Percentiles rank a stretch among this genome's conserved stretches.
phyloP scores from a whole-genome alignment of 2,888 invertebrate species.

The Bruchidius siliquastri region DNA sequence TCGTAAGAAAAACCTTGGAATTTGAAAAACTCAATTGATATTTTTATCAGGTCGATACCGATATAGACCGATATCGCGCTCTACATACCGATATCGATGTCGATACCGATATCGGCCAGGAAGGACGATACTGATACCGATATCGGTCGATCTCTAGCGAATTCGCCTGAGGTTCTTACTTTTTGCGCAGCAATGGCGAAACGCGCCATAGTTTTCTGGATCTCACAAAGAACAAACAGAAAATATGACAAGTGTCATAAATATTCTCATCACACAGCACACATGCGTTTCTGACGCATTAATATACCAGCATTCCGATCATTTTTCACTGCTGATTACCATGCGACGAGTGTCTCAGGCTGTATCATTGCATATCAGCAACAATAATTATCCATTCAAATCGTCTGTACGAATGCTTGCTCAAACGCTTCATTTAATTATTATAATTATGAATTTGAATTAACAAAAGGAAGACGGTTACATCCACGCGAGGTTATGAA shows the following conservation, averaged over 20 bases:
- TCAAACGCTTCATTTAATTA: neutral
- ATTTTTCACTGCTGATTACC: neutral
- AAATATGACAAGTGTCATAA: neutral
- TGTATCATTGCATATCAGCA: neutral
- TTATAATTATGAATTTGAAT: neutral
- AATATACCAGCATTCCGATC: neutral
- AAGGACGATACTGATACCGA: no score
- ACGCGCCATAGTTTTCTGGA: no score
- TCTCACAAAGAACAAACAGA: neutral
- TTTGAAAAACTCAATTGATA: no score
- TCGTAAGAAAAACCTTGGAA: no score
- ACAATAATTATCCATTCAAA: neutral
- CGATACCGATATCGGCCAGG: no score
- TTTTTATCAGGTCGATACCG: no score
- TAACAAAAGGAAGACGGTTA: neutral
- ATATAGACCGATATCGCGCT: no score
- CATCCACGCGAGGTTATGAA: neutral
- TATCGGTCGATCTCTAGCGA: no score
- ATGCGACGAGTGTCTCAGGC: neutral
- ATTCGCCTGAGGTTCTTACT: no score
- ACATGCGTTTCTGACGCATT: neutral
- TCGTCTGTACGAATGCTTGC: neutral
- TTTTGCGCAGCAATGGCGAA: no score
- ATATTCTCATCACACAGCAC: neutral
- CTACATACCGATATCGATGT: no score